A percentile compares a stretch with the other conserved stretches of the same genome.
These are phyloP conservation scores for Diceros bicornis DNA, from an alignment of 2,797 vertebrate species.

Conservation along the genomic window DNA sequence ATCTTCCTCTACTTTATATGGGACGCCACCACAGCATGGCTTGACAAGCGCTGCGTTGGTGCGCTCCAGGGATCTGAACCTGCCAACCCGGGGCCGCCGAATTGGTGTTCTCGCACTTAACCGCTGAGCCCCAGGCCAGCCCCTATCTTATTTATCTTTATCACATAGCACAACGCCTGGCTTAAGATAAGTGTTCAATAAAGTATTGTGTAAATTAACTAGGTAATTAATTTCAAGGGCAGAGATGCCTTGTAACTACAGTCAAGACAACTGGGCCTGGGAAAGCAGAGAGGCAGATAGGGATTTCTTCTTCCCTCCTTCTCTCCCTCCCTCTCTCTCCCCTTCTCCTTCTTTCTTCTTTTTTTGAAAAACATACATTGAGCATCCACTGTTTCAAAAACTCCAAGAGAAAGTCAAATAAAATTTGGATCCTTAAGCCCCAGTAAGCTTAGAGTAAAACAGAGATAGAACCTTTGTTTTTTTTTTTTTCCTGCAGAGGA, in stretches of 20 bases:
- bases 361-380: not conserved
- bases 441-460: not conserved
- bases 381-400: not conserved
- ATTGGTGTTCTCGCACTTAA: no score
- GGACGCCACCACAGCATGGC: no score
- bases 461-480: no score
- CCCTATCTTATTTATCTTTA: not conserved
- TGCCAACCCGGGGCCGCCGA: no score
- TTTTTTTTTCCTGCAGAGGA: no score
- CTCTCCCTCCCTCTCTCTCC: not conserved
- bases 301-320: not conserved
- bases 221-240: slow-evolving; percentile 27
- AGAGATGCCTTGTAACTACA: not conserved
- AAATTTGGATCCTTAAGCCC: not conserved
- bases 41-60: no score
- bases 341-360: not conserved
- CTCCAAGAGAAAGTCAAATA: not conserved
- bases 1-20: no score
- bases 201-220: not conserved
- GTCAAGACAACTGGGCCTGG: not conserved
- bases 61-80: no score
- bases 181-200: not conserved
- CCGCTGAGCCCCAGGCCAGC: no score
- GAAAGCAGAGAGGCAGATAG: not conserved
- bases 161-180: not conserved